Base-by-base conservation (phyloP, 37 sponge, comb jelly and placozoan species). In the Chondrosia reniformis region DNA sequence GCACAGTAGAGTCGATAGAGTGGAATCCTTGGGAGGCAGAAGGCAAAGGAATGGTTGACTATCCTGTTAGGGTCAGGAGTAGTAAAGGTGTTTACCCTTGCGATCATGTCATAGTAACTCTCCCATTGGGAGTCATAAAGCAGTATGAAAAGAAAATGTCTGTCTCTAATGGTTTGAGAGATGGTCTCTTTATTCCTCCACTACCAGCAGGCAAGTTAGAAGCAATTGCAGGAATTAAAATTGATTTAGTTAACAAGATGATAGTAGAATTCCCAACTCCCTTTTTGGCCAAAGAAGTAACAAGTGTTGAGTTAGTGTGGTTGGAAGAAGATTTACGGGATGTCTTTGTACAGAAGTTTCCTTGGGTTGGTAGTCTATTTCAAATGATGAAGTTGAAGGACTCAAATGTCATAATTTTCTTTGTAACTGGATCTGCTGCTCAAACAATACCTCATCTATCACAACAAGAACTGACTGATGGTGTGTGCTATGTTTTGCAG, bases 231-330 rank as follows among this genome's bases (percentile, higher is more conserved):
- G 67, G 76, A 30, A 81, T 94, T 55, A 91, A 88, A 1, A 81
- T 87, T 67, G 95, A 89, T 25, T 34, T 78, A 17, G 75, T 87
- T 33, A 77, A 81, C 80, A 94, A 90, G 77, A 85, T 94, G n/a
- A 36, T 64, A 4, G 19, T 84, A 28, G 41, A 76, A 54, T 88
- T 84, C 52, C 37, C 67, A 0, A 33, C 30, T 4, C 80, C 81
- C 15, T 32, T 84, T 8, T 12, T 80, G 0, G 61, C 40, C 21
- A 31, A 42, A 2, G 7, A 78, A 17, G 27, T 44, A 33, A 27
- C 58, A 19, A 17, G 42, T 0, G 63, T 87, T 0, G 34, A 42
- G 39, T 46, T 88, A 21, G 75, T 56, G 33, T 88, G 85, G 85
- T 45, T 5, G 22, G 65, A 61, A 2, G 71, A 66, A 21, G 84